Conservation (phyloP, 2,113 vertebrate species). For the Triplophysa rosa region DNA sequence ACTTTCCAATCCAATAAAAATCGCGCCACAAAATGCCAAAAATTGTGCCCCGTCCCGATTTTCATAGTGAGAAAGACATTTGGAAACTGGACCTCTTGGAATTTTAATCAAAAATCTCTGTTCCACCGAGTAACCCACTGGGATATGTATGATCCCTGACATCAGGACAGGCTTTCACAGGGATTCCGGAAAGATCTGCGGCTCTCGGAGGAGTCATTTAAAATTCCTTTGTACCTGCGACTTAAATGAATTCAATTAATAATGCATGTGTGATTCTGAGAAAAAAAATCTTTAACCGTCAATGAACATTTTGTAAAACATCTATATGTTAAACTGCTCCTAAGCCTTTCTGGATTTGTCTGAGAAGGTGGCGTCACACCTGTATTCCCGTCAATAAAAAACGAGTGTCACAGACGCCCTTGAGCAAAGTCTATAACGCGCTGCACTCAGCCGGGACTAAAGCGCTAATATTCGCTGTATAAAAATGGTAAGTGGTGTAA, state of each 20-base stretch:
- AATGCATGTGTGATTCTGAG: conserved; percentile 21
- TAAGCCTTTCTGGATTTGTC: conserved; percentile 18
- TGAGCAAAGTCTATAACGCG: conserved; percentile 69
- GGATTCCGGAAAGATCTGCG: not conserved
- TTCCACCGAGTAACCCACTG: not conserved
- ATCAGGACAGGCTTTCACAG: conserved; percentile 26
- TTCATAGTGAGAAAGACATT: no score
- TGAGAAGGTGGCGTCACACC: not conserved
- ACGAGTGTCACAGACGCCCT: conserved; percentile 60
- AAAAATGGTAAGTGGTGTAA: conserved; percentile 71
- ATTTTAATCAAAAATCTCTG: not conserved
- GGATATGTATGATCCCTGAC: conserved; percentile 38
- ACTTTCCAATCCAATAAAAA: no score
- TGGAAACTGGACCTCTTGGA: no score
- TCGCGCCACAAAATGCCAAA: no score
- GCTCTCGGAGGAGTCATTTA: conserved; percentile 27
- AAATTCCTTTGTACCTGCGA: conserved; percentile 48
- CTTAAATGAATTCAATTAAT: conserved; percentile 37
- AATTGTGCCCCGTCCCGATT: no score
- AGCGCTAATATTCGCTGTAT: conserved; percentile 64
- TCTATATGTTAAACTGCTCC: conserved; percentile 24
- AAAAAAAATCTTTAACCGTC: conserved; percentile 6
- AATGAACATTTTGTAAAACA: conserved; percentile 35
- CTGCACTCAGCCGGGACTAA: conserved; percentile 65
- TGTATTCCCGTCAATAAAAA: conserved; percentile 16